phyloP scores from a whole-genome alignment of 2,888 invertebrate species.

The Monochamus alternatus region DNA sequence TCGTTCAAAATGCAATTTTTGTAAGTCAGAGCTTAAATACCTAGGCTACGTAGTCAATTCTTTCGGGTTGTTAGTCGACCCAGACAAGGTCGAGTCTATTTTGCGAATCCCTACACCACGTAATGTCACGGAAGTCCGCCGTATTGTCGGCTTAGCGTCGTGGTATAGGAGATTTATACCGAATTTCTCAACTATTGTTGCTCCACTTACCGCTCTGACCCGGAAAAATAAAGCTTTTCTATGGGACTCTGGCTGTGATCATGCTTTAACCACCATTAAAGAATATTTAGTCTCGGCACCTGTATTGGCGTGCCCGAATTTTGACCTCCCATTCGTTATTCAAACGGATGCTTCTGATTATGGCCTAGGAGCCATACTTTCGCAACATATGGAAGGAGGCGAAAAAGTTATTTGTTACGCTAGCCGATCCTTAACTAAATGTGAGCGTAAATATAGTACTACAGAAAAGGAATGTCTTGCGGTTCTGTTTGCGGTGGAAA shows the following conservation, averaged over 20 bases:
- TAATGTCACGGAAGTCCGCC: slow-evolving; percentile 31
- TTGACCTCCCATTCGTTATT: slow-evolving; percentile 37
- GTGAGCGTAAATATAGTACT: slow-evolving; percentile 32
- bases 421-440: slow-evolving; percentile 34
- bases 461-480: slow-evolving; percentile 35
- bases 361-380: slow-evolving; percentile 6
- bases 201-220: slow-evolving; percentile 40
- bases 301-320: slow-evolving; percentile 47
- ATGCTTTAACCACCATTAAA: slow-evolving; percentile 44
- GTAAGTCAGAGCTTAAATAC: slow-evolving; percentile 28
- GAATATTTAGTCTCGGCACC: slow-evolving; percentile 40
- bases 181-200: slow-evolving; percentile 16
- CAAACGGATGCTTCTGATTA: slow-evolving; percentile 43
- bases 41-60: slow-evolving; percentile 46
- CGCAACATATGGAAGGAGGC: not conserved
- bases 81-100: slow-evolving; percentile 44
- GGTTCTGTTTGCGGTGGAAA: slow-evolving; percentile 46
- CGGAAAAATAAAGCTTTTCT: slow-evolving; percentile 43
- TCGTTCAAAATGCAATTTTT: slow-evolving; percentile 42
- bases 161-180: slow-evolving; percentile 52
- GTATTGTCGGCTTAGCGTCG: slow-evolving; percentile 46
- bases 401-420: slow-evolving; percentile 38
- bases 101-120: slow-evolving; percentile 45
- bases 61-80: slow-evolving; percentile 38
- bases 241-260: slow-evolving; percentile 44